phyloP scores from a whole-genome alignment of 2,797 vertebrate genomes.

The Jordanella pulchra region DNA sequence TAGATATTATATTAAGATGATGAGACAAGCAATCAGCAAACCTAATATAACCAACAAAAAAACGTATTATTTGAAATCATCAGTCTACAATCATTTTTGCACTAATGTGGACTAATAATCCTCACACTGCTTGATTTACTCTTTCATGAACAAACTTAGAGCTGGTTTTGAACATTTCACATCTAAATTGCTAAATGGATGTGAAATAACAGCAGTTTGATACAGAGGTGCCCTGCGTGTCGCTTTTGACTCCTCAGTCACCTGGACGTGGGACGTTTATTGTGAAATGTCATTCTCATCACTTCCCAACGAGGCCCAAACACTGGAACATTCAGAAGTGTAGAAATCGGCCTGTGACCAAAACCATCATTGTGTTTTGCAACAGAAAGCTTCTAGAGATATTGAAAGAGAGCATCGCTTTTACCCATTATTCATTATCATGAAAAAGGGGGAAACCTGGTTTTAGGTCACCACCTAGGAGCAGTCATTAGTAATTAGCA shows the following conservation, averaged over 20 bases:
- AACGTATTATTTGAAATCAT: not conserved
- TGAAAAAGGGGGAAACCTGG: not conserved
- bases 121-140: not conserved
- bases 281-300: not conserved
- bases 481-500: not conserved
- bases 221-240: not conserved
- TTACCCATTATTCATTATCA: not conserved
- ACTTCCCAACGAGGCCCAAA: not conserved
- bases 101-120: not conserved
- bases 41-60: too few relatives aligned
- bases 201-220: not conserved
- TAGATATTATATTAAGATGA: too few relatives aligned
- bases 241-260: too few relatives aligned
- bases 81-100: not conserved
- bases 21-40: too few relatives aligned
- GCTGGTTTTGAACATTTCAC: not conserved
- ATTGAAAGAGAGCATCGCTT: not conserved
- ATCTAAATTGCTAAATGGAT: not conserved
- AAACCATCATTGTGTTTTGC: not conserved
- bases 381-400: not conserved
- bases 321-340: slow-evolving; percentile 2
- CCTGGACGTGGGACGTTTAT: not conserved
- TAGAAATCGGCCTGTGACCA: not conserved
- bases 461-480: not conserved
- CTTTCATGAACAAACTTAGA: too few relatives aligned